Percentiles rank a stretch among this genome's conserved stretches.
phyloP scores from a whole-genome alignment of 2,888 invertebrate genomes.

The Perdita meconis region DNA sequence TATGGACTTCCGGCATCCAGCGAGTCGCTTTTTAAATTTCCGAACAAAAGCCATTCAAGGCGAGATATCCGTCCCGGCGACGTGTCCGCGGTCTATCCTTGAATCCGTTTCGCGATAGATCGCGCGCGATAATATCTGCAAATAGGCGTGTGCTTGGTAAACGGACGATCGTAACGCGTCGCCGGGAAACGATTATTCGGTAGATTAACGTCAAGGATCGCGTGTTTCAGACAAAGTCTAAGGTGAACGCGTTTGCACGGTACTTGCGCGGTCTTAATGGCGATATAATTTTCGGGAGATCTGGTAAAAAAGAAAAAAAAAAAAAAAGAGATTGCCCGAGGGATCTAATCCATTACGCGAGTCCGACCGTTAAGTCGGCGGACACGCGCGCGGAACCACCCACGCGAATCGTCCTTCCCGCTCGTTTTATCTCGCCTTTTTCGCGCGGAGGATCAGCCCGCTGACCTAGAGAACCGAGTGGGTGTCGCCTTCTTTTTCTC shows the following conservation, averaged over 20 bases:
- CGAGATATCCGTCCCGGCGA: neutral
- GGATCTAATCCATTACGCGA: slow-evolving; percentile 43
- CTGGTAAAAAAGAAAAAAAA: slow-evolving; percentile 1
- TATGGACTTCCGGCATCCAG: neutral
- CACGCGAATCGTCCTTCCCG: slow-evolving; percentile 64
- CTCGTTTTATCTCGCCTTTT: slow-evolving; percentile 65
- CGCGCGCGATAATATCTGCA: slow-evolving; percentile 49
- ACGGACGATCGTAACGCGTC: slow-evolving; percentile 23
- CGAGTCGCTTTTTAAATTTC: neutral
- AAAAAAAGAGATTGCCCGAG: neutral
- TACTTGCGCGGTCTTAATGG: slow-evolving; percentile 1
- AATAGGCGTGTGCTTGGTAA: slow-evolving; percentile 45
- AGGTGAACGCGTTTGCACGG: slow-evolving; percentile 11
- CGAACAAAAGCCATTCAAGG: slow-evolving; percentile 8
- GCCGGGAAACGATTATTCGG: slow-evolving; percentile 36
- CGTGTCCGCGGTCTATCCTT: slow-evolving; percentile 35
- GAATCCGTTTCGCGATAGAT: slow-evolving; percentile 23
- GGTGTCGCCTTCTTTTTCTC: slow-evolving; percentile 49
- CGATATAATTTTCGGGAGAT: slow-evolving; percentile 5
- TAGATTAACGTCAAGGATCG: slow-evolving; percentile 45
- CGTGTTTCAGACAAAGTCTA: neutral
- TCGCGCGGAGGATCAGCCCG: slow-evolving; percentile 61
- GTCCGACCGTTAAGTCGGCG: slow-evolving; percentile 44
- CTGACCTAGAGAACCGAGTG: slow-evolving; percentile 67
- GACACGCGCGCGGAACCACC: slow-evolving; percentile 51